Conservation (phyloP, 2,888 invertebrate species). For the Tetranychus piercei region DNA sequence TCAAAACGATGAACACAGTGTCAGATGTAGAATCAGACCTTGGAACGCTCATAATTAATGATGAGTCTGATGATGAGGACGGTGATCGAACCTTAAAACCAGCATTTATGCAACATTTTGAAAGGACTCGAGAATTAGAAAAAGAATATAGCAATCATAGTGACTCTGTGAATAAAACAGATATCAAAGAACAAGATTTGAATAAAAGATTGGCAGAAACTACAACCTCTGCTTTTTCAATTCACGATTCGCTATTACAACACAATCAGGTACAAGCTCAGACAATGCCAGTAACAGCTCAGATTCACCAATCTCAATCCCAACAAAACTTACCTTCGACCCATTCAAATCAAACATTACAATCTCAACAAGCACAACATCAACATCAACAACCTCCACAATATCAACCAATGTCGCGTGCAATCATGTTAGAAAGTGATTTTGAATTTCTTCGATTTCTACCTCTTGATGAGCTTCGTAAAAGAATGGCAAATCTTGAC, state of each 20-base stretch:
- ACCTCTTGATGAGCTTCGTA: slow-evolving; percentile 74
- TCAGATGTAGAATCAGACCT: too few relatives aligned
- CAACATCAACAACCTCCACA: background rate
- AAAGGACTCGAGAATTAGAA: too few relatives aligned
- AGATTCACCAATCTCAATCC: background rate
- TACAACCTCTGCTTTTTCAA: background rate
- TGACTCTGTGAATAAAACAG: background rate
- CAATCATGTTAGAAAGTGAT: slow-evolving; percentile 21
- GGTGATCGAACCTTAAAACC: too few relatives aligned
- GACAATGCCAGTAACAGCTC: too few relatives aligned
- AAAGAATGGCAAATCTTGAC: slow-evolving; percentile 74
- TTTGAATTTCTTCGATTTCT: slow-evolving; percentile 36
- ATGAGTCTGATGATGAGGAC: too few relatives aligned
- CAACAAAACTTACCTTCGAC: background rate
- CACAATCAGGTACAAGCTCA: too few relatives aligned
- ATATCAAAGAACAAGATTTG: background rate
- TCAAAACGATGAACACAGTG: too few relatives aligned
- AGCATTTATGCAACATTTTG: too few relatives aligned
- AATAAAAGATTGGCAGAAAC: background rate
- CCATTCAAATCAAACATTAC: background rate
- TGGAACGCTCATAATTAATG: too few relatives aligned
- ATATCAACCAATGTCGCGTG: slow-evolving; percentile 15
- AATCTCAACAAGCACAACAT: background rate
- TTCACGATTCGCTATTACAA: background rate
- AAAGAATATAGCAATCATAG: background rate